Percentiles rank a stretch among this genome's conserved stretches.
Evolutionary conservation across 2,797 vertebrate species (phyloP).

Genomic region (Thunnus albacares): DNA sequence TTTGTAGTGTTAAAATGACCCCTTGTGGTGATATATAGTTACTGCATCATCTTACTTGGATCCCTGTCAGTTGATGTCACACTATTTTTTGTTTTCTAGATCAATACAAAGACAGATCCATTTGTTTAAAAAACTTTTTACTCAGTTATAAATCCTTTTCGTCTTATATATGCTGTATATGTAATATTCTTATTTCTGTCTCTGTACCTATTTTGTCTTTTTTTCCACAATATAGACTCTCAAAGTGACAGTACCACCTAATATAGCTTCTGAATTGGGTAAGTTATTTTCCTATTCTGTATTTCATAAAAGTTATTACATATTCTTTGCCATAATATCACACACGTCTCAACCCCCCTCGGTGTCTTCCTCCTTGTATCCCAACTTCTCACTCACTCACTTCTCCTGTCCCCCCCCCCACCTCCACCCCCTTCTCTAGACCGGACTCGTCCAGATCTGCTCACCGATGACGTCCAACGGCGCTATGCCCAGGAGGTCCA

Average conservation of each 20-base stretch:
- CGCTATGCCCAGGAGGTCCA: constrained; percentile 85
- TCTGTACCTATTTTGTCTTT: constrained; percentile 4
- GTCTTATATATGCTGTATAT: background rate
- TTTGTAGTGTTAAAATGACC: constrained; percentile 76
- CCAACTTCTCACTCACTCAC: background rate
- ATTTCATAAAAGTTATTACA: background rate
- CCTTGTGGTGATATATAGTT: constrained; percentile 72
- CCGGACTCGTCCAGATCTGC: constrained; percentile 88
- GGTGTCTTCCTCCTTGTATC: background rate
- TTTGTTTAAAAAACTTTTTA: too few relatives aligned
- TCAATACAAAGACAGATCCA: background rate
- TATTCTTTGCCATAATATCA: background rate
- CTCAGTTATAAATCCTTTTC: background rate
- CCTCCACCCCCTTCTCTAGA: constrained; percentile 76
- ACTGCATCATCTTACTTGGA: constrained; percentile 46
- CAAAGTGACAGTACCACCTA: constrained; percentile 79
- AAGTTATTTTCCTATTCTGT: constrained; percentile 60
- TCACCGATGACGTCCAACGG: constrained; percentile 87
- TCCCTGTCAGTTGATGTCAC: background rate
- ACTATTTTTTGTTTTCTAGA: background rate
- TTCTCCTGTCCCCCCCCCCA: background rate
- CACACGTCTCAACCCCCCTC: background rate
- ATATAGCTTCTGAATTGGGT: constrained; percentile 87
- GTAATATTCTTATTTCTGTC: constrained; percentile 12
- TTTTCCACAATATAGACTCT: constrained; percentile 84